phyloP scores from a whole-genome alignment of 2,888 invertebrate genomes.

The Peribatodes rhomboidaria region DNA sequence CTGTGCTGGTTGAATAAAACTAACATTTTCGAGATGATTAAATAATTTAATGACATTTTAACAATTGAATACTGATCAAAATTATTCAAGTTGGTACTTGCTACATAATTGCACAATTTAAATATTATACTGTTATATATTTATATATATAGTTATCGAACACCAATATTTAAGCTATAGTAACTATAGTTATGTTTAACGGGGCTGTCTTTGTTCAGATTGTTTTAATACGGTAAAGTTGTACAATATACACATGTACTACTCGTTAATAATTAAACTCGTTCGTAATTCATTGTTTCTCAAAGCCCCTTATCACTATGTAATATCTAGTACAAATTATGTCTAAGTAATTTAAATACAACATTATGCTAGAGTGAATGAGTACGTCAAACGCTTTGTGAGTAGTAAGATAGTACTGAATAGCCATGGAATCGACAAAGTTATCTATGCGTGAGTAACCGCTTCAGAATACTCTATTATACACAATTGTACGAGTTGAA shows the following conservation, averaged over 20 bases:
- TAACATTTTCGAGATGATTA: conserved; percentile 62
- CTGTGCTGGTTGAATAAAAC: conserved; percentile 13
- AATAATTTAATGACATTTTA: conserved; percentile 81
- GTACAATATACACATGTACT: conserved; percentile 15
- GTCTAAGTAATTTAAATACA: conserved; percentile 37
- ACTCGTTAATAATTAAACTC: no score
- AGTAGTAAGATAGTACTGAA: conserved; percentile 17
- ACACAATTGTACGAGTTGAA: no score
- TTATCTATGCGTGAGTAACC: conserved; percentile 16
- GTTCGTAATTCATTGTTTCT: conserved; percentile 16
- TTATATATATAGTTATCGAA: conserved; percentile 21
- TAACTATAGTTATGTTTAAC: conserved; percentile 15
- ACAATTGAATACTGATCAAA: conserved; percentile 80
- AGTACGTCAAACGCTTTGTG: conserved; percentile 26
- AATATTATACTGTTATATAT: conserved; percentile 46
- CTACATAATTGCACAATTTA: conserved; percentile 74
- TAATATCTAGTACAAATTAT: conserved; percentile 33
- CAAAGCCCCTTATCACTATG: conserved; percentile 33
- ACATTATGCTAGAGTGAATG: conserved; percentile 29
- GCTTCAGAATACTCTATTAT: neutral
- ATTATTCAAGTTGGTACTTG: conserved; percentile 57
- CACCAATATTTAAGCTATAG: conserved; percentile 29
- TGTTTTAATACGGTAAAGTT: conserved; percentile 4
- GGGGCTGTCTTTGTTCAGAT: conserved; percentile 17
- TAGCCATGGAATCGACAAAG: conserved; percentile 21